phyloP scores from a whole-genome alignment of 1,140 invertebrate genomes.

The Aphelenchoides fujianensis region DNA sequence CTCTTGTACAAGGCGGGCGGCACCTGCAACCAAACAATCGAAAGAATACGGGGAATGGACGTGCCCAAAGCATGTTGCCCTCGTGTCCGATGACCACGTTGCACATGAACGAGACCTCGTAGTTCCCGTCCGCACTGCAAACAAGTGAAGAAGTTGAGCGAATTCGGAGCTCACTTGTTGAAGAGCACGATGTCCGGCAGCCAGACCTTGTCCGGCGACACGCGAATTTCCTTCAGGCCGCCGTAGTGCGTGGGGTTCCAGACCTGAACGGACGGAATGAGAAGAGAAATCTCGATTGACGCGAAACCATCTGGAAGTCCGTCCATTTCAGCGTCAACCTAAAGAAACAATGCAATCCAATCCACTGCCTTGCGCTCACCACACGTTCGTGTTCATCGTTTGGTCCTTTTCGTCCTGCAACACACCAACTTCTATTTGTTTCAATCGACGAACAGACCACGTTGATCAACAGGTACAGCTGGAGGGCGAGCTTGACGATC shows the following conservation, averaged over 20 bases:
- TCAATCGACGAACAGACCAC: conserved; percentile 67
- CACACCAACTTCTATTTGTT: no score
- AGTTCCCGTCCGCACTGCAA: conserved; percentile 84
- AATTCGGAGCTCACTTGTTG: conserved; percentile 44
- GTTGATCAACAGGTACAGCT: conserved; percentile 97
- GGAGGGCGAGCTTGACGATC: conserved; percentile 89
- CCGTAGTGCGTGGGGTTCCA: conserved; percentile 98
- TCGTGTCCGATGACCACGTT: conserved; percentile 85
- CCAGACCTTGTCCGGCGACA: conserved; percentile 98
- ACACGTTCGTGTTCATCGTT: conserved; percentile 61
- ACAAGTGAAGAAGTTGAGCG: no score
- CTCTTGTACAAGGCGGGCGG: conserved; percentile 93
- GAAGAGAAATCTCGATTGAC: no score
- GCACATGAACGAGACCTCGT: conserved; percentile 87
- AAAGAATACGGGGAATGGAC: no score
- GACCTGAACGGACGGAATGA: no score
- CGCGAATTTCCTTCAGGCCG: conserved; percentile 84
- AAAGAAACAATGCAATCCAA: no score
- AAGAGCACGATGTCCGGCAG: conserved; percentile 98
- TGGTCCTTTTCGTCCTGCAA: conserved; percentile 70
- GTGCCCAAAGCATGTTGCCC: conserved; percentile 73
- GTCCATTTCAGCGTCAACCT: conserved; percentile 74
- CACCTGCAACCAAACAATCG: conserved; percentile 68
- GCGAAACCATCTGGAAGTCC: conserved; percentile 71
- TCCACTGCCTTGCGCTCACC: no score